Base-by-base conservation (phyloP, 2,113 vertebrate genomes). In the Lathamus discolor region DNA sequence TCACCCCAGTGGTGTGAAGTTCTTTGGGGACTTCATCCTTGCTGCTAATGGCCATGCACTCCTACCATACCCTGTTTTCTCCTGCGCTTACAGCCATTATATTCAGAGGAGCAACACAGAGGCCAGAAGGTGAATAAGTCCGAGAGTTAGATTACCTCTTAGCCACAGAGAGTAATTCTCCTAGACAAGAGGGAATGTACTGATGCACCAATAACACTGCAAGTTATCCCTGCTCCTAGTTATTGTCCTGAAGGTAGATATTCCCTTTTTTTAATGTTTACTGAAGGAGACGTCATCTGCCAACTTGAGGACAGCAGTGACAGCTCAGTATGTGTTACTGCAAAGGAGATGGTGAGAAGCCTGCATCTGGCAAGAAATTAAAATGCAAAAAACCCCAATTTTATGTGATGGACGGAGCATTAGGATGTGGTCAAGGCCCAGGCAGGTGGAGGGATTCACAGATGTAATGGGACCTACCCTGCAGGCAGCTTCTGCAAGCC, bases 91-190 rank as follows among this genome's bases (percentile, higher is more conserved):
- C 1, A 5, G 62, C 35, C 55, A 70, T 86, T 96, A 78, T 70
- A 96, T 90, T 96, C 93, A 88, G 72, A 88, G 63, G 92, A 94
- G 72, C 85, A 93, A 37, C 67, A 7, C 9, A 1, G 82, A 92
- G 94, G 95, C 93, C 95, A 95, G 88, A 76, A 93, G 94, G 96
- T 96, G 94, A 95, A 90, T 80, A 76, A 94, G 82, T 62, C 70
- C 0, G 5, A 90, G 86, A 94, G 85, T 90, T 95, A 96, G 95
- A 97, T 93, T 88, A 95, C 90, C 90, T 95, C 93, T 96, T 94
- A 96, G 90, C 46, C 14, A 2, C 51, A 8, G 83, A 86, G 51
- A 39, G 39, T 95, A 97, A 96, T 96, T 97, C 93, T 88, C 83
- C 61, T 70, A 80, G 94, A 96, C 92, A 94, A 74, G 94, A 86